Conservation (phyloP, 2,113 vertebrate genomes). For the Centrocercus urophasianus region DNA sequence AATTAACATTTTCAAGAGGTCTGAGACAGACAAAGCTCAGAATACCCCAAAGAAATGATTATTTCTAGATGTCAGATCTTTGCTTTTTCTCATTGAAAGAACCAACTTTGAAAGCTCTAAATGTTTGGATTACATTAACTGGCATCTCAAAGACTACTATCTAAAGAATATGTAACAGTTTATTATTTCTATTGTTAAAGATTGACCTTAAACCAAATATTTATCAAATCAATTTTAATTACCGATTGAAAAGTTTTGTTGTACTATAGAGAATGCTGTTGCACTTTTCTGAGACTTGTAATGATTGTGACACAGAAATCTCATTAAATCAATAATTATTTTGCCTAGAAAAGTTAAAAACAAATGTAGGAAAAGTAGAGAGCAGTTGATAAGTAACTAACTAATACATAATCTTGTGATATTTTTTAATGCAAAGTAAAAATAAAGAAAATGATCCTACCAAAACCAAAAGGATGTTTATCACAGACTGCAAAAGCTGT, state of each 20-base stretch:
- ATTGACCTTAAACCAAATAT: background rate
- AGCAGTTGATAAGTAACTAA: background rate
- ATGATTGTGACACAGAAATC: background rate
- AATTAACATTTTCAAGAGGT: conserved; percentile 79
- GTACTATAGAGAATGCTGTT: conserved; percentile 1
- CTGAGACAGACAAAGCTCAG: conserved; percentile 27
- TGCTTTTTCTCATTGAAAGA: conserved; percentile 60
- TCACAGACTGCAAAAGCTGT: background rate
- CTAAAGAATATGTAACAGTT: background rate
- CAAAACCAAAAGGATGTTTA: background rate
- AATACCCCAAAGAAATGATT: conserved; percentile 62
- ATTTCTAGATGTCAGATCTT: conserved; percentile 49
- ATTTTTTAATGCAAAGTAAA: background rate
- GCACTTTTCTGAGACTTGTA: background rate
- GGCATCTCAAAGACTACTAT: conserved; percentile 41
- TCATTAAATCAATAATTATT: background rate
- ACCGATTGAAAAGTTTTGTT: background rate
- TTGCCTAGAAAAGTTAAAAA: background rate
- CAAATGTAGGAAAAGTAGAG: background rate
- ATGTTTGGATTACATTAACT: conserved; percentile 55
- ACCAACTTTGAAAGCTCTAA: conserved; percentile 54
- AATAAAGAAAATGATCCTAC: background rate
- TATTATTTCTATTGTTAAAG: conserved; percentile 24
- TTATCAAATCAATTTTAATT: conserved; percentile 43
- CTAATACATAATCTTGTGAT: background rate